These are phyloP conservation scores for Apis laboriosa DNA, from an alignment of 1,140 invertebrate genomes.

Conservation along the genomic window DNA sequence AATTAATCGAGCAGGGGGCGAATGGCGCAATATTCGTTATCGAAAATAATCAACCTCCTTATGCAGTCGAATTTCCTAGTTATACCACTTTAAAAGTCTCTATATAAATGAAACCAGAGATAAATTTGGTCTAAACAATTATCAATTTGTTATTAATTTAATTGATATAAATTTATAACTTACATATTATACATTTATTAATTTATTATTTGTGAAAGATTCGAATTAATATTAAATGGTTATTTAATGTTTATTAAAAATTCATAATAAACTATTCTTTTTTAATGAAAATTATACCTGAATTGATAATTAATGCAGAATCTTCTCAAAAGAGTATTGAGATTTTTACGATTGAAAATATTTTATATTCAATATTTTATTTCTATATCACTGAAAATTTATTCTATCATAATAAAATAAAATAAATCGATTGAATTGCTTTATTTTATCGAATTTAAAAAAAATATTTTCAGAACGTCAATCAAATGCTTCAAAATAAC, in stretches of 20 bases:
- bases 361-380: too few species aligned
- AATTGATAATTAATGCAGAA: neutral
- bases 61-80: conserved; percentile 68
- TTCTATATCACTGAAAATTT: too few species aligned
- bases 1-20: conserved; percentile 76
- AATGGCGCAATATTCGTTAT: conserved; percentile 78
- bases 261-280: neutral
- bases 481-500: too few species aligned
- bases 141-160: neutral
- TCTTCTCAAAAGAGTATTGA: too few species aligned
- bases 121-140: neutral
- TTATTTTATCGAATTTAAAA: too few species aligned
- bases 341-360: too few species aligned
- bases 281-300: neutral
- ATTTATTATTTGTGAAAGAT: neutral
- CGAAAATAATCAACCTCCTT: conserved; percentile 77
- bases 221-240: neutral
- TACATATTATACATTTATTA: neutral
- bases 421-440: too few species aligned
- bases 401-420: too few species aligned
- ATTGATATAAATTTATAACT: too few species aligned
- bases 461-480: too few species aligned
- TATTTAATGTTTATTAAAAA: neutral
- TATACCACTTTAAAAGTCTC: conserved; percentile 43
- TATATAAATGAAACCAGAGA: conserved; percentile 8